Percentiles rank a stretch among this genome's conserved stretches.
These are phyloP conservation scores for Agrotis clavis DNA, from an alignment of 2,888 invertebrate species.

Conservation along the genomic window DNA sequence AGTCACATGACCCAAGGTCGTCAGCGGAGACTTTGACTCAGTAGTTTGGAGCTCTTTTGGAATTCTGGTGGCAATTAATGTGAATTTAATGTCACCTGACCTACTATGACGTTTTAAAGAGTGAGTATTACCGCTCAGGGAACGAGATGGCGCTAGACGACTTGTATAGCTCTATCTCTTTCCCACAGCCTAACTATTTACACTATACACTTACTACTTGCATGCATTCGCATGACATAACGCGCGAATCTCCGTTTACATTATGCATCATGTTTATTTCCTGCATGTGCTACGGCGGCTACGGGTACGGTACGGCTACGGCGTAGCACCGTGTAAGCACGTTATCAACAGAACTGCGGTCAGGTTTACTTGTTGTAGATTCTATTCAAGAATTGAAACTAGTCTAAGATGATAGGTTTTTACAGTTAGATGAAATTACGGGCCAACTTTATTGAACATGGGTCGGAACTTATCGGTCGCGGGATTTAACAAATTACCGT, in stretches of 20 bases:
- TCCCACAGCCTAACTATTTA: too few relatives aligned
- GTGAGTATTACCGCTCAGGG: too few relatives aligned
- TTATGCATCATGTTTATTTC: neutral
- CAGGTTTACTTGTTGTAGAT: neutral
- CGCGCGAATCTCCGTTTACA: neutral
- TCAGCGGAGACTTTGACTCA: neutral
- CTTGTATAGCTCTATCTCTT: too few relatives aligned
- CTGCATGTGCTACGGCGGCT: neutral
- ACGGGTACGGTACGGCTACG: slow-evolving; percentile 14
- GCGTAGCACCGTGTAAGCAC: slow-evolving; percentile 24
- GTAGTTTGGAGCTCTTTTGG: neutral
- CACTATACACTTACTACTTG: neutral
- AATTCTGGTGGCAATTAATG: slow-evolving; percentile 1
- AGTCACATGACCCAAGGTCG: neutral
- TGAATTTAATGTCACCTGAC: slow-evolving; percentile 6
- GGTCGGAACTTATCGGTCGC: too few relatives aligned
- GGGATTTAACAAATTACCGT: too few relatives aligned
- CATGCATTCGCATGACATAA: neutral
- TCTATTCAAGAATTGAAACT: neutral
- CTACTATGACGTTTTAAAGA: too few relatives aligned
- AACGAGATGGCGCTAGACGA: too few relatives aligned
- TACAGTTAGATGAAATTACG: too few relatives aligned
- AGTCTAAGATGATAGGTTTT: neutral
- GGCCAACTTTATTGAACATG: too few relatives aligned
- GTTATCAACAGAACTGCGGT: neutral